Evolutionary conservation across 2,113 vertebrate genomes (phyloP), one percentile per base, ranked within the genome.

Genomic region (Seriola aureovittata): DNA sequence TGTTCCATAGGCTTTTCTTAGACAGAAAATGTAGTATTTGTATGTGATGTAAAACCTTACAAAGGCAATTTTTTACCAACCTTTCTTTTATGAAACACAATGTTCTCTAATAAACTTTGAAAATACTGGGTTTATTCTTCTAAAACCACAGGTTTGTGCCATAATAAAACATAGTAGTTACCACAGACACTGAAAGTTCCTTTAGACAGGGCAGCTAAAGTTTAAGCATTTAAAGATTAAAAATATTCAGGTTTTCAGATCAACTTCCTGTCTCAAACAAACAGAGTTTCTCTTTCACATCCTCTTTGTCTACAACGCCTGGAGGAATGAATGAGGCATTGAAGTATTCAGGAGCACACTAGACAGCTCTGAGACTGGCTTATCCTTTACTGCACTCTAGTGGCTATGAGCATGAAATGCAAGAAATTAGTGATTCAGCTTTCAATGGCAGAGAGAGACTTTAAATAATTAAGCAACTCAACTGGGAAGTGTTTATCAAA

Each of bases 351-450:
- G 52, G 4, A 12, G 17, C 19, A 32, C n/a, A 42, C 32, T 1
- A 57, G 50, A 59, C 8, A 55, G 72, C 44, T 4, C 8, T 60
- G 1, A 71, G 23, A 16, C 64, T 68, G 0, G 14, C 2, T 36
- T 71, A 59, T 74, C 23, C 59, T 92, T 74, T 90, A 63, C 89
- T 81, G 23, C 88, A 0, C 90, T 89, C 93, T 91, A 89, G 91
- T 91, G 93, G 88, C 50, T 29, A 7, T 10, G 10, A 44, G 8
- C 0, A 13, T 21, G 13, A 84, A 80, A 66, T 77, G 36, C 87
- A 90, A 44, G 0, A 16, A n/a, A 21, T 19, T 16, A 32, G 14
- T 5, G 25, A 4, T 12, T 3, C 2, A 9, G 4, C 25, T n/a
- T 48, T 48, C 10, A 54, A n/a, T 34, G 40, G 9, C 40, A 42